Conservation (phyloP, 2,888 invertebrate species). For the Agonopterix subpropinquella region DNA sequence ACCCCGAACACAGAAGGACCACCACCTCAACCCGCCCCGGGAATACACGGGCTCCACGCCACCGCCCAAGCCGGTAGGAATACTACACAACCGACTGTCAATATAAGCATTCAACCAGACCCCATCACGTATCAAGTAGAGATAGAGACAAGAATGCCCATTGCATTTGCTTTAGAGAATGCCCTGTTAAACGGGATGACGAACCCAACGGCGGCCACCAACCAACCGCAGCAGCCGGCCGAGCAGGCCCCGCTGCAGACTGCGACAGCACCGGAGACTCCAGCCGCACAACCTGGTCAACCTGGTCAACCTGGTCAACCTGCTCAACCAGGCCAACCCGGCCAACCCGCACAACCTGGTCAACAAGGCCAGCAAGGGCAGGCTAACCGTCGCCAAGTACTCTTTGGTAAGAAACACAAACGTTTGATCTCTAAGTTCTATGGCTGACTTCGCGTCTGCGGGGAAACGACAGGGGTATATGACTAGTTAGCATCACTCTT, state of each 20-base stretch:
- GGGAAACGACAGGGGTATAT: neutral
- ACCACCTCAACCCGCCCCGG: neutral
- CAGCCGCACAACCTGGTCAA: neutral
- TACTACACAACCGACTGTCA: constrained; percentile 31
- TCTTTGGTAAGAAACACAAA: constrained; percentile 31
- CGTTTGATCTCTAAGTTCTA: constrained; percentile 1
- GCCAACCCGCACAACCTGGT: constrained; percentile 12
- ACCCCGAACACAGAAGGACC: neutral
- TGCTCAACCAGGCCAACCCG: constrained; percentile 5
- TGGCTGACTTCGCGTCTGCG: neutral
- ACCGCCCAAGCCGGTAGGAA: constrained; percentile 29
- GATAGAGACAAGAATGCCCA: constrained; percentile 48
- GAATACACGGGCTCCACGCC: too few relatives aligned
- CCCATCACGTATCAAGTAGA: constrained; percentile 50
- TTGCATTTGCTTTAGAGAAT: constrained; percentile 41
- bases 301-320: constrained; percentile 11
- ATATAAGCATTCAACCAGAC: constrained; percentile 35
- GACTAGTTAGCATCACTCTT: too few relatives aligned
- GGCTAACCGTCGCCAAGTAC: constrained; percentile 32
- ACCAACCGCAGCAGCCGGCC: neutral
- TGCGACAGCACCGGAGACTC: neutral
- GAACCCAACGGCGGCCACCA: constrained; percentile 13
- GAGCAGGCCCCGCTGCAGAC: neutral
- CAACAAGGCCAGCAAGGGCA: constrained; percentile 11
- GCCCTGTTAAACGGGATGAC: constrained; percentile 30